A percentile compares a stretch with the other conserved stretches of the same genome.
Conservation (phyloP, 2,888 invertebrate species). For the Sphecodes monilicornis region DNA sequence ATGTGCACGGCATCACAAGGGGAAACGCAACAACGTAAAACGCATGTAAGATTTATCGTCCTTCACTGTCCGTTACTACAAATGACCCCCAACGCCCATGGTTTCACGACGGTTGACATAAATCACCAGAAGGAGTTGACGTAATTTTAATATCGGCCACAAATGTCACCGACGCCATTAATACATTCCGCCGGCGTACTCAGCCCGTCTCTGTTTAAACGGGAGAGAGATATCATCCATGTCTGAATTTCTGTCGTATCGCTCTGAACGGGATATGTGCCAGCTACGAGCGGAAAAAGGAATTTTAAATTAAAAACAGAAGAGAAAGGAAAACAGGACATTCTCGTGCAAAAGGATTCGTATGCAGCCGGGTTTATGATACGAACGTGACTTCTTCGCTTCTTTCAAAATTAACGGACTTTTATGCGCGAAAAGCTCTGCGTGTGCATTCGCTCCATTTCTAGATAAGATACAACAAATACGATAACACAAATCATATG, state of each 20-base stretch:
- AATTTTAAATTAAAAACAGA: conserved; percentile 5
- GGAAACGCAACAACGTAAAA: conserved; percentile 47
- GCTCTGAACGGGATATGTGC: not conserved
- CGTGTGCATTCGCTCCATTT: not conserved
- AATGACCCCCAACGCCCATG: conserved; percentile 42
- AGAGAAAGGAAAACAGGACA: conserved; percentile 5
- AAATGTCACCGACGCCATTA: conserved; percentile 31
- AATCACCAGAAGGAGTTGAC: conserved; percentile 56
- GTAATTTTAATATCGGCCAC: conserved; percentile 61
- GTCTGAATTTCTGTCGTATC: not conserved
- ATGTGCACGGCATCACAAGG: conserved; percentile 20
- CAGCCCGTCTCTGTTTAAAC: not conserved
- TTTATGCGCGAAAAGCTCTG: not conserved
- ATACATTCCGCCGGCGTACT: conserved; percentile 17
- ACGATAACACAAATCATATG: not conserved
- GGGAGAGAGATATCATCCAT: not conserved
- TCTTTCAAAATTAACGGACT: not conserved
- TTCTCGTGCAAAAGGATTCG: not conserved
- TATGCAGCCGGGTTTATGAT: not conserved
- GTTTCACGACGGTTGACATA: conserved; percentile 46
- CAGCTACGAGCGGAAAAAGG: not conserved
- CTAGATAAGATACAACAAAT: not conserved
- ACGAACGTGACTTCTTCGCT: conserved; percentile 13
- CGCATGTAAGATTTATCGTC: conserved; percentile 62
- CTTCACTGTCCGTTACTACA: conserved; percentile 47